phyloP scores from a whole-genome alignment of 2,797 vertebrate genomes.

The Enteromius trimaculatus region DNA sequence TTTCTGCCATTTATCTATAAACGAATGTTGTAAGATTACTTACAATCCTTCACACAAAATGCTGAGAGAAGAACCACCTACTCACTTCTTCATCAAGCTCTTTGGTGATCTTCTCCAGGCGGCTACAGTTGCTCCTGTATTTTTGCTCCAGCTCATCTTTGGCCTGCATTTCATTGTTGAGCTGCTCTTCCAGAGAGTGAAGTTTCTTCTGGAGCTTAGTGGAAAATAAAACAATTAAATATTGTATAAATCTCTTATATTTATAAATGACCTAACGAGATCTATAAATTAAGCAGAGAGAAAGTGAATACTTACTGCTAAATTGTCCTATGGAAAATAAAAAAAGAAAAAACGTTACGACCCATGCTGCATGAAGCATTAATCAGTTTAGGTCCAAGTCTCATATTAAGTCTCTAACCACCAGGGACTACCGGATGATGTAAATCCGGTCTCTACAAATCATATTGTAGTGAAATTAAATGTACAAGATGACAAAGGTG shows the following conservation, averaged over 20 bases:
- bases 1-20: slow-evolving; percentile 83
- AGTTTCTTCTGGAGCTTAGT: slow-evolving; percentile 90
- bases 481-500: background rate
- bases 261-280: background rate
- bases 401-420: background rate
- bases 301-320: slow-evolving; percentile 69
- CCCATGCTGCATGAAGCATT: background rate
- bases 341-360: slow-evolving; percentile 19
- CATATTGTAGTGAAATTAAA: background rate
- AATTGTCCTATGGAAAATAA: slow-evolving; percentile 74
- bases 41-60: background rate
- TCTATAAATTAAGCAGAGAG: background rate
- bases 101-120: slow-evolving; percentile 91
- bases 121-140: slow-evolving; percentile 81
- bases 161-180: slow-evolving; percentile 89
- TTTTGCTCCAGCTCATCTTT: slow-evolving; percentile 92
- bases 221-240: slow-evolving; percentile 65
- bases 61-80: background rate
- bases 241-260: background rate
- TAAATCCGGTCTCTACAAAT: background rate
- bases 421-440: background rate
- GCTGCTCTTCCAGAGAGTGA: slow-evolving; percentile 86
- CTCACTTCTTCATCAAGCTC: slow-evolving; percentile 96
- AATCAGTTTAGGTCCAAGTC: background rate
- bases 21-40: background rate